These are phyloP conservation scores for Arizona elegans DNA, from an alignment of 2,113 vertebrate species.

Conservation along the genomic window DNA sequence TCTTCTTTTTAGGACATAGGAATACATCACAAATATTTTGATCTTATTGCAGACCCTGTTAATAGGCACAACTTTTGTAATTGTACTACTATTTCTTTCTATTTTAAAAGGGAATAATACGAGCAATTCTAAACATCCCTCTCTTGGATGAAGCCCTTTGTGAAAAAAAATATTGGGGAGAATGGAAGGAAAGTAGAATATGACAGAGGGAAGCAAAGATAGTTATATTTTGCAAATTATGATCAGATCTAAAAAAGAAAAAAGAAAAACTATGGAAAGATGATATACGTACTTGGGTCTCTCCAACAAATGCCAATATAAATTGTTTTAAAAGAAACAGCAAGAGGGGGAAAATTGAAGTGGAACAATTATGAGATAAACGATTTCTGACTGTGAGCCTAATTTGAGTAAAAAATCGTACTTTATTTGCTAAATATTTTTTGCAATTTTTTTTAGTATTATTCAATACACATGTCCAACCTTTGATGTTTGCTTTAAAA, in stretches of 20 bases:
- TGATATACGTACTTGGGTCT: neutral
- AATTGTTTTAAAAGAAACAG: constrained; percentile 22
- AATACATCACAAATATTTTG: neutral
- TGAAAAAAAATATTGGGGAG: neutral
- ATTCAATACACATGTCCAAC: constrained; percentile 41
- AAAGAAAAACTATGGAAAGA: neutral
- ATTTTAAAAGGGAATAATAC: neutral
- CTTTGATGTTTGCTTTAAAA: constrained; percentile 55
- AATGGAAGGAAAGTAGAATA: neutral
- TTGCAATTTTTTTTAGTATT: constrained; percentile 55
- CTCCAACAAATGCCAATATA: neutral
- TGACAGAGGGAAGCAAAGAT: neutral
- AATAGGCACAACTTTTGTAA: neutral
- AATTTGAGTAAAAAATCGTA: constrained; percentile 48
- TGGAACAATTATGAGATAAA: constrained; percentile 30
- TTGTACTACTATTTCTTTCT: neutral
- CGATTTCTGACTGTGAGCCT: constrained; percentile 2
- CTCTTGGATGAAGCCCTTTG: too few relatives aligned
- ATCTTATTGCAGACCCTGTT: neutral
- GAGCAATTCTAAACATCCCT: neutral
- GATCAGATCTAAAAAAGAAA: neutral
- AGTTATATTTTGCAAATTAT: neutral
- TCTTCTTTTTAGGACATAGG: neutral
- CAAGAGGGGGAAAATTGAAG: neutral
- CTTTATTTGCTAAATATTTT: constrained; percentile 69